A percentile compares a stretch with the other conserved stretches of the same genome.
Conservation (phyloP, 1,140 invertebrate species). For the Rhagoletis zephyria region DNA sequence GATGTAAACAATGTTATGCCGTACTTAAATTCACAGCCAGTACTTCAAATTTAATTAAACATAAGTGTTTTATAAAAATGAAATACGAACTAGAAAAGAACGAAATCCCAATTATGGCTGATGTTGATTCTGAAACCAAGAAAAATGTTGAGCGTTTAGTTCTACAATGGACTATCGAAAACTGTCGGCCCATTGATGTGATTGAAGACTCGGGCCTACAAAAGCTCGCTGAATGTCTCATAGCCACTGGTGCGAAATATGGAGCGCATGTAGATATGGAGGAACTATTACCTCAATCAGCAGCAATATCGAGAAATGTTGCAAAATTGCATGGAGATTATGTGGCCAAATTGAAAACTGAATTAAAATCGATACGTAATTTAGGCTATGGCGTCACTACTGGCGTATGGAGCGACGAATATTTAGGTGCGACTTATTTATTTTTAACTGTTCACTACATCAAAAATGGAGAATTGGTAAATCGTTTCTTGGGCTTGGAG, state of each 20-base stretch:
- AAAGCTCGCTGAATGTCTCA: not conserved
- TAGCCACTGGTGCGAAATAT: too few species aligned
- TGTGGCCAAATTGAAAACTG: not conserved
- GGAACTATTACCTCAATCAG: not conserved
- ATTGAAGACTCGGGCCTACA: constrained; percentile 28
- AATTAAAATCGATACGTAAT: not conserved
- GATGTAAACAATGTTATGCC: not conserved
- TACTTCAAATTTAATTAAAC: constrained; percentile 9
- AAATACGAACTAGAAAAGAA: not conserved
- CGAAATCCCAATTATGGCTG: too few species aligned
- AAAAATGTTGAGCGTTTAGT: not conserved
- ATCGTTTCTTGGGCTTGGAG: not conserved
- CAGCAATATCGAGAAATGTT: constrained; percentile 29
- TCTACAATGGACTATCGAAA: constrained; percentile 41
- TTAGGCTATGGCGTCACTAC: constrained; percentile 14
- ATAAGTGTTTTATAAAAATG: not conserved
- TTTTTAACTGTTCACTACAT: constrained; percentile 22
- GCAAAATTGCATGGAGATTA: not conserved
- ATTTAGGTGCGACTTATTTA: not conserved
- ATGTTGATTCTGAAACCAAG: constrained; percentile 12
- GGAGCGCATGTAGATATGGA: constrained; percentile 1
- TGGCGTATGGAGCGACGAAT: constrained; percentile 31
- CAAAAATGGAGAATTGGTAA: not conserved
- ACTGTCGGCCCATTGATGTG: constrained; percentile 48
- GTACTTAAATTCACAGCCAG: not conserved